A percentile compares a stretch with the other conserved stretches of the same genome.
Conservation (phyloP, 2,888 invertebrate genomes). For the Urechis unicinctus region DNA sequence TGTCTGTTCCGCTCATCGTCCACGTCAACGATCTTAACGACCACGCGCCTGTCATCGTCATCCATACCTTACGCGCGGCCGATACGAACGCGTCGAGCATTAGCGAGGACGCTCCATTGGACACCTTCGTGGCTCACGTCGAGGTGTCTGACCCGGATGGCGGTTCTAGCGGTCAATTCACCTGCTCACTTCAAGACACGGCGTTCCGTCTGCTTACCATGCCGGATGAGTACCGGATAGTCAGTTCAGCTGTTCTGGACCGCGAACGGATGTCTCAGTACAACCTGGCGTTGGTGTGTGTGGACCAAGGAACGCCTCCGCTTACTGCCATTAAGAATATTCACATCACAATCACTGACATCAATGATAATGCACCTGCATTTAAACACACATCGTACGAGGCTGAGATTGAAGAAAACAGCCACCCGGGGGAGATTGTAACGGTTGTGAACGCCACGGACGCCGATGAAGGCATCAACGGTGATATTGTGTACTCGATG, state of each 20-base stretch:
- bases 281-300: conserved; percentile 4
- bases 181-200: background rate
- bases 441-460: conserved; percentile 8
- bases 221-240: conserved; percentile 5
- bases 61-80: conserved; percentile 8
- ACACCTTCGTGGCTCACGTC: background rate
- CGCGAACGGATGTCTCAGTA: conserved; percentile 5
- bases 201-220: conserved; percentile 2
- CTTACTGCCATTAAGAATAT: conserved; percentile 2
- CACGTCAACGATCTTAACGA: conserved; percentile 8
- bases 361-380: conserved; percentile 11
- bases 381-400: conserved; percentile 8
- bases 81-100: conserved; percentile 1
- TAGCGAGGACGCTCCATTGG: background rate
- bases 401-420: conserved; percentile 8
- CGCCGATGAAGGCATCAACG: conserved; percentile 6
- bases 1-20: background rate
- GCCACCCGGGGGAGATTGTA: conserved; percentile 1
- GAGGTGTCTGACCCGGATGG: background rate
- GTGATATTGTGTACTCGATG: conserved; percentile 7
- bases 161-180: background rate
- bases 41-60: conserved; percentile 8
- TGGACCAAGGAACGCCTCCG: conserved; percentile 7
- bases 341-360: conserved; percentile 8
- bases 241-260: conserved; percentile 5